These are phyloP conservation scores for Sebastes elongatus DNA, from an alignment of 2,797 vertebrate species.

Conservation along the genomic window DNA sequence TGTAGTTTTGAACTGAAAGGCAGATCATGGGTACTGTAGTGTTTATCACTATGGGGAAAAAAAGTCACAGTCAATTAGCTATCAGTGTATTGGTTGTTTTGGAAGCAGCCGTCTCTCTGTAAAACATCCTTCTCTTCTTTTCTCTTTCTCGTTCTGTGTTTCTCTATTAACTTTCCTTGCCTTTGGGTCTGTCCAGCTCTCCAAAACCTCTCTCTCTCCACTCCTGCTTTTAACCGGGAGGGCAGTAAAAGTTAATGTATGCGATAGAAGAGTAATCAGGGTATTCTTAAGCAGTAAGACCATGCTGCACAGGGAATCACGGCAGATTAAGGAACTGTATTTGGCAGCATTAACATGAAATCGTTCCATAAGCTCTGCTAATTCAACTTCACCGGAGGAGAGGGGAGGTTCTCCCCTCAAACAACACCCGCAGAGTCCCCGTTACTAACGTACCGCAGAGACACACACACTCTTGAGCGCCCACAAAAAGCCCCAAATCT, in stretches of 20 bases:
- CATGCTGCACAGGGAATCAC: conserved; percentile 65
- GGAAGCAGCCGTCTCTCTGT: neutral
- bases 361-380: conserved; percentile 70
- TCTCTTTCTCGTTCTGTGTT: neutral
- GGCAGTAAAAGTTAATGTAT: conserved; percentile 64
- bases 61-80: neutral
- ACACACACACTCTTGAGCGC: neutral
- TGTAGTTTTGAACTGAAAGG: neutral
- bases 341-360: conserved; percentile 80
- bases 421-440: conserved; percentile 10
- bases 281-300: conserved; percentile 67
- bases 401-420: conserved; percentile 32
- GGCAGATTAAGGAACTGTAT: conserved; percentile 77
- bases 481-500: conserved; percentile 30
- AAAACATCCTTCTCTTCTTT: neutral
- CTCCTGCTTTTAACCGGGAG: conserved; percentile 34
- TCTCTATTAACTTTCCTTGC: neutral
- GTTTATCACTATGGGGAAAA: neutral
- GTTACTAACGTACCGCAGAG: conserved; percentile 6
- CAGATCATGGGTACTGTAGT: neutral
- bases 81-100: neutral
- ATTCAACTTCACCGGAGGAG: conserved; percentile 67
- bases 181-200: neutral
- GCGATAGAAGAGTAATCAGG: conserved; percentile 61
- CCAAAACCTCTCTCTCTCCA: neutral